Base-by-base conservation (phyloP, 2,113 vertebrate species). In the Chloroceryle aenea region DNA sequence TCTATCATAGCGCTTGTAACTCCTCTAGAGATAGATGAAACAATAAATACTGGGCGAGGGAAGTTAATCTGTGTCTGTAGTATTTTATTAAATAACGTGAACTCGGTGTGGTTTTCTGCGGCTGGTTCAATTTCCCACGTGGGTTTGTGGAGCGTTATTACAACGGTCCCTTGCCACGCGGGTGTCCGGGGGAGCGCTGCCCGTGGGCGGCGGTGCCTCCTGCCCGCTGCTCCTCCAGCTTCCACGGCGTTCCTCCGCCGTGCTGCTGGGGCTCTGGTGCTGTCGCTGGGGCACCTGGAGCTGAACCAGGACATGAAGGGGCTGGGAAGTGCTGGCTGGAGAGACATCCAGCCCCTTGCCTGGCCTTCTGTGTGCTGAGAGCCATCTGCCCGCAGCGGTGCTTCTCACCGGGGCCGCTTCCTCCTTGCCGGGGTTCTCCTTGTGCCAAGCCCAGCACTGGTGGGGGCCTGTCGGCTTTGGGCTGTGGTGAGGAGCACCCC, bases 401-500 rank as follows among this genome's bases (percentile, higher is more conserved):
- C 42, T 48, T 43, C 23, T 11, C 32, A 2, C 12, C 5, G 0
- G n/a, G 12, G 14, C 22, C 3, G 0, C 27, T 11, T 72, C 45
- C 64, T 30, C 71, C 58, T 30, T 5, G 0, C 8, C 45, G 14
- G 32, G 5, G 15, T 5, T n/a, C 7, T 9, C 64, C 47, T 26
- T 4, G 19, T 16, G 52, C 45, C 1, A 4, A 12, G 47, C 6
- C 66, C 48, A 36, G 30, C 6, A 0, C 32, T 4, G 9, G 1
- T 1, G 1, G 7, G 15, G 25, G 29, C n/a, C 22, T 50, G 50
- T 48, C 1, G 1, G 1, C 40, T 9, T 14, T 0, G 0, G 52
- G 52, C 2, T 0, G 0, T 9, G 59, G 42, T 47, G n/a, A 50
- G 80, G 45, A 66, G 56, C 38, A 1, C 52, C 5, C 32, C 0